Base-by-base conservation (phyloP, 2,797 vertebrate species). In the Chaenodraco wilsoni region DNA sequence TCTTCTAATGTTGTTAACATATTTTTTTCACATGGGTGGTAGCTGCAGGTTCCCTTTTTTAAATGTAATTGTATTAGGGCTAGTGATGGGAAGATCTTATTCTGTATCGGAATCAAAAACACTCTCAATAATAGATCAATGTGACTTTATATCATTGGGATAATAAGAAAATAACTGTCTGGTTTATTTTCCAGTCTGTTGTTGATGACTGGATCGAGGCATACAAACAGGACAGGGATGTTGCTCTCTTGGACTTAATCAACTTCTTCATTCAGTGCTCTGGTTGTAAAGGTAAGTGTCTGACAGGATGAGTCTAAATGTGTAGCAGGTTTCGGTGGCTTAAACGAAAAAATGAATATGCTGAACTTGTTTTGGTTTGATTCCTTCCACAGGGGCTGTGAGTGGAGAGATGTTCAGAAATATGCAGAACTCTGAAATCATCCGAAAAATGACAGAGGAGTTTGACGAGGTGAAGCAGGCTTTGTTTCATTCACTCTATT, bases 231-330 rank as follows among this genome's bases (percentile, higher is more conserved):
- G 96, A 99, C 88, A 93, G 96, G 86, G 98, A 99, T 91, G 91
- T 94, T 69, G 96, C 97, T 72, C 96, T 99, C 73, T 94, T 99
- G 93, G 98, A 98, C 87, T 95, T 98, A 81, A 98, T 99, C 92
- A 99, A 99, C 91, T 98, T 99, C 94, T 98, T 99, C 91, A 99
- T 98, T 91, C 98, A 99, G 92, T 98, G 97, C 92, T 97, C 97
- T 46, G 98, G 97, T 81, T 99, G 98, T 90, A 98, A 96, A 99
- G 98, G 98, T 98, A 92, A 88, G 87, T 76, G 2, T 76, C n/a
- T 54, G n/a, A 72, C 3, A 23, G 14, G 2, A 55, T 72, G 27
- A 21, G 5, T 44, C 10, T 68, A 9, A 21, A 54, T 44, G 48
- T 37, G 3, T 15, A 37, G 19, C 14, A 15, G 33, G 15, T 7